Evolutionary conservation across 2,888 invertebrate species (phyloP).

Genomic region (Dascillus cervinus): DNA sequence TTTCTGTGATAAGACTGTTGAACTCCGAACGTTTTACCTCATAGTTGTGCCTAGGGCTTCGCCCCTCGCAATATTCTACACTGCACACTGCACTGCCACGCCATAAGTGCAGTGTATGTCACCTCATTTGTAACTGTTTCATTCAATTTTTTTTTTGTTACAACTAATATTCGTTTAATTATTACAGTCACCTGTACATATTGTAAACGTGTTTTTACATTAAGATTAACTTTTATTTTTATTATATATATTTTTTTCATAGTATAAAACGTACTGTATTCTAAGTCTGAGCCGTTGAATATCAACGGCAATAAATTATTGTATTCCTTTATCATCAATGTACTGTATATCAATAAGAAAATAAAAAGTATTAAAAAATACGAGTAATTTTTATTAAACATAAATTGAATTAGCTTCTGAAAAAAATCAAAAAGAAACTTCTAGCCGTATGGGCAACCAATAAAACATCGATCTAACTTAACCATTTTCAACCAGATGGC

Average conservation of each 20-base stretch:
- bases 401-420: too few species aligned
- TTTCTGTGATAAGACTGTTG: slow-evolving; percentile 41
- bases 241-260: slow-evolving; percentile 28
- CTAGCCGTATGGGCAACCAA: too few species aligned
- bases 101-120: slow-evolving; percentile 6
- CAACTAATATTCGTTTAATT: slow-evolving; percentile 13
- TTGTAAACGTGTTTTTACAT: slow-evolving; percentile 29
- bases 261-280: slow-evolving; percentile 38
- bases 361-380: too few species aligned
- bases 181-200: slow-evolving; percentile 14
- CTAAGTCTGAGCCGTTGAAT: slow-evolving; percentile 37
- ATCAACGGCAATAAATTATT: slow-evolving; percentile 36
- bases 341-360: slow-evolving; percentile 16
- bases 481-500: too few species aligned
- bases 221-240: slow-evolving; percentile 19
- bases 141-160: slow-evolving; percentile 10
- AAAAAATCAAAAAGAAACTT: too few species aligned
- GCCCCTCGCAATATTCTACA: slow-evolving; percentile 34
- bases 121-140: slow-evolving; percentile 5
- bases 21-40: slow-evolving; percentile 39
- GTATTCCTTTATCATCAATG: slow-evolving; percentile 37
- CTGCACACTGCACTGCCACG: slow-evolving; percentile 8
- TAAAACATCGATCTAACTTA: too few species aligned
- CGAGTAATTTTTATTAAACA: too few species aligned
- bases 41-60: slow-evolving; percentile 42